A percentile compares a stretch with the other conserved stretches of the same genome.
Evolutionary conservation across 2,113 vertebrate genomes (phyloP).

Genomic region (Austrofundulus limnaeus): DNA sequence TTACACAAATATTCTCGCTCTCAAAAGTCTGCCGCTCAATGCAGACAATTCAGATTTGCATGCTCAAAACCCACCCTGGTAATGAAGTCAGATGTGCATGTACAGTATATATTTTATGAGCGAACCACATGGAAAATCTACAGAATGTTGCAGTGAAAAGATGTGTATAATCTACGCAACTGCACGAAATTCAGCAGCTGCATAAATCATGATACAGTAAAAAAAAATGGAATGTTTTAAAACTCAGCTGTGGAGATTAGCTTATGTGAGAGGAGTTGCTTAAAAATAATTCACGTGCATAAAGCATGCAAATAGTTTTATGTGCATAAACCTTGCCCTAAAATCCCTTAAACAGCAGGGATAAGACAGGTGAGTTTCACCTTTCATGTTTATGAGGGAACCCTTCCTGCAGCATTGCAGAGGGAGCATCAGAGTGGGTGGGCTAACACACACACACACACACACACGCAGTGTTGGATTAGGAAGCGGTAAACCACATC

Average conservation of each 20-base stretch:
- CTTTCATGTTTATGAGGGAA: constrained; percentile 12
- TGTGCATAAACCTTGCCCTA: too few relatives aligned
- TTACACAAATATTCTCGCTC: constrained; percentile 31
- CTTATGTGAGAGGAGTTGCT: too few relatives aligned
- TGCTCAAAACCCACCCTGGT: constrained; percentile 30
- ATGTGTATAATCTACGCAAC: constrained; percentile 46
- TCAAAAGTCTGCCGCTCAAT: constrained; percentile 9
- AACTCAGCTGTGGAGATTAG: constrained; percentile 23
- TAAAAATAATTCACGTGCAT: too few relatives aligned
- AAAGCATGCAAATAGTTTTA: too few relatives aligned
- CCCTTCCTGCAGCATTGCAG: constrained; percentile 24
- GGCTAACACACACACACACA: constrained; percentile 81
- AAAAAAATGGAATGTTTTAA: constrained; percentile 36
- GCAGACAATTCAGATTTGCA: constrained; percentile 26
- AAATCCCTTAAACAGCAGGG: neutral
- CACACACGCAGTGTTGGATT: constrained; percentile 78
- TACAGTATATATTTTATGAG: constrained; percentile 17
- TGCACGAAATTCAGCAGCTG: constrained; percentile 47
- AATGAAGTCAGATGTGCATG: constrained; percentile 40
- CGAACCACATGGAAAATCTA: constrained; percentile 44
- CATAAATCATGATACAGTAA: constrained; percentile 50
- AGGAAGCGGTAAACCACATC: constrained; percentile 91
- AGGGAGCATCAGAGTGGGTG: constrained; percentile 78
- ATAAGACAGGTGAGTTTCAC: constrained; percentile 28
- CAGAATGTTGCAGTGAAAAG: constrained; percentile 42